A percentile compares a stretch with the other conserved stretches of the same genome.
phyloP scores from a whole-genome alignment of 2,888 invertebrate genomes.

The Nephrotoma appendiculata region DNA sequence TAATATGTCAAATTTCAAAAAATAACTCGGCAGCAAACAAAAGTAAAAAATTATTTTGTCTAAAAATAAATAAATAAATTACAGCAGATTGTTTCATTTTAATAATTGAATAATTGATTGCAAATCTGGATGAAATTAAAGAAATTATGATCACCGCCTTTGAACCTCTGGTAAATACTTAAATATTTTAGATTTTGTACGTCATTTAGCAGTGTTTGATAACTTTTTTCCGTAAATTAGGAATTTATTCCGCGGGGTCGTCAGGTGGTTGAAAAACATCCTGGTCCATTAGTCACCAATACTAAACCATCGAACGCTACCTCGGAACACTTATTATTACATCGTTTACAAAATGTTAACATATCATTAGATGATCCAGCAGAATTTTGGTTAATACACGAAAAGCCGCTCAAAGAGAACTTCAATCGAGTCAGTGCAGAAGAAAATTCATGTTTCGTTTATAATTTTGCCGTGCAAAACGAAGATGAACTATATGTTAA shows the following conservation, averaged over 20 bases:
- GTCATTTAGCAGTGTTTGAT: background rate
- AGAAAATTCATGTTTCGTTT: conserved; percentile 21
- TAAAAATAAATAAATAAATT: background rate
- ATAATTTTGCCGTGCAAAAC: conserved; percentile 32
- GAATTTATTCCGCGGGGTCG: conserved; percentile 83
- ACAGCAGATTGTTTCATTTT: background rate
- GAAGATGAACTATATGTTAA: conserved; percentile 84
- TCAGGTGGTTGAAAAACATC: conserved; percentile 61
- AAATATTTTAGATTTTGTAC: background rate
- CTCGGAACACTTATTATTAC: conserved; percentile 50
- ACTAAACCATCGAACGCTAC: conserved; percentile 27
- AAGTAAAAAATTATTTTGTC: no score
- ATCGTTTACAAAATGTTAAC: conserved; percentile 61
- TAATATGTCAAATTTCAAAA: no score
- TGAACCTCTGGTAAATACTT: conserved; percentile 58
- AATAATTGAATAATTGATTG: conserved; percentile 16
- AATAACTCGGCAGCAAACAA: no score
- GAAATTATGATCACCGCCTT: conserved; percentile 80
- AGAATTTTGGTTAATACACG: conserved; percentile 44
- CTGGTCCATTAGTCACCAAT: conserved; percentile 46
- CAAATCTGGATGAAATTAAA: conserved; percentile 82
- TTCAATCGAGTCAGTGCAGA: conserved; percentile 6
- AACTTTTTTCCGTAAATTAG: conserved; percentile 28
- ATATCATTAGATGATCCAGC: conserved; percentile 42
- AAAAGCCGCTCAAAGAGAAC: conserved; percentile 14